Conservation (phyloP, 2,888 invertebrate genomes). For the Nephrotoma guestfalica region DNA sequence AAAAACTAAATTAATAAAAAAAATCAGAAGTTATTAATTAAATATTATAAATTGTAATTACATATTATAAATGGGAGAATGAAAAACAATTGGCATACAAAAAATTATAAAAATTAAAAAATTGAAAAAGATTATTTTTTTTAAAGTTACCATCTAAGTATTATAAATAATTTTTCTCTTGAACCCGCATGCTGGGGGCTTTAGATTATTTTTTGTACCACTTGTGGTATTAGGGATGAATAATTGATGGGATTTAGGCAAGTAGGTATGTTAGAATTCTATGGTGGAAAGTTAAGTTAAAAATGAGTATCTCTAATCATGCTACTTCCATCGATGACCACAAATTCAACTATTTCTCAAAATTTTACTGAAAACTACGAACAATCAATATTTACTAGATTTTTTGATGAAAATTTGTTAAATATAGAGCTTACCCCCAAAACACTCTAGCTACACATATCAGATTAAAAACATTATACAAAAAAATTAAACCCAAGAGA, state of each 20-base stretch:
- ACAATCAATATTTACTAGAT: too few relatives aligned
- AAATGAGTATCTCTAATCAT: too few relatives aligned
- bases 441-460: neutral
- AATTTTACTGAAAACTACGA: too few relatives aligned
- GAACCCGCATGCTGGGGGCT: neutral
- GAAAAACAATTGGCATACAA: neutral
- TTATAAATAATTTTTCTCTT: neutral
- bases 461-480: neutral
- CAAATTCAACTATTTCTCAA: too few relatives aligned
- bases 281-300: neutral
- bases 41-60: neutral
- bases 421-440: neutral
- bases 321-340: too few relatives aligned
- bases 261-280: neutral
- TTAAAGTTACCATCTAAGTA: neutral
- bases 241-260: neutral
- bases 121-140: neutral
- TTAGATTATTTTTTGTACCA: neutral
- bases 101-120: neutral
- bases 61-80: neutral
- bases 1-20: neutral
- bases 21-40: neutral
- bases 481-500: neutral
- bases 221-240: neutral
- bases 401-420: neutral